Evolutionary conservation across 2,113 vertebrate genomes (phyloP).

Genomic region (Gyps fulvus): DNA sequence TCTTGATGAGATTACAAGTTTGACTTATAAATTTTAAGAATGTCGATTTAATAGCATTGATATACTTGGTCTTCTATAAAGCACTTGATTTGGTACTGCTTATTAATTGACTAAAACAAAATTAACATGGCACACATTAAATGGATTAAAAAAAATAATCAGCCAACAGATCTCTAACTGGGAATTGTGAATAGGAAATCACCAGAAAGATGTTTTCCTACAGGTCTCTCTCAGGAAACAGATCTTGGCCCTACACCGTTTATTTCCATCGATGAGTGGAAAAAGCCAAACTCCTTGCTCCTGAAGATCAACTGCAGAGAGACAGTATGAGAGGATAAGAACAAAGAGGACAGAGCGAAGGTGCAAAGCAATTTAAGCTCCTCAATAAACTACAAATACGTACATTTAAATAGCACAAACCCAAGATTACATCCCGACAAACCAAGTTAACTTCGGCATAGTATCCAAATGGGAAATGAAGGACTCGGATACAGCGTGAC

Average conservation of each 20-base stretch:
- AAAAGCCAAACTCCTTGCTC: not conserved
- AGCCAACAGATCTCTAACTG: not conserved
- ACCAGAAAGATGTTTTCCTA: not conserved
- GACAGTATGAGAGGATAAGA: not conserved
- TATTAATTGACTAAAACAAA: slow-evolving; percentile 16
- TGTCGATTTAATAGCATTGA: not conserved
- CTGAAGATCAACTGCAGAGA: not conserved
- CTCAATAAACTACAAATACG: not conserved
- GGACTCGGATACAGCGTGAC: accelerated
- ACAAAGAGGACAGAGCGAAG: not conserved
- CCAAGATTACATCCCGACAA: not conserved
- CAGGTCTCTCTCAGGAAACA: not conserved
- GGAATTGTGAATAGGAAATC: not conserved
- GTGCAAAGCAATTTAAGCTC: not conserved
- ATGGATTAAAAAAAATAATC: not conserved
- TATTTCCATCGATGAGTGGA: not conserved
- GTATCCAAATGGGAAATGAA: not conserved
- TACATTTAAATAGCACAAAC: not conserved
- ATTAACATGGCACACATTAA: slow-evolving; percentile 18
- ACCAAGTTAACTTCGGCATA: not conserved
- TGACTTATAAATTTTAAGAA: slow-evolving; percentile 14
- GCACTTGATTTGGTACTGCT: not conserved
- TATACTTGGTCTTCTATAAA: not conserved
- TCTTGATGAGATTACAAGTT: slow-evolving; percentile 24
- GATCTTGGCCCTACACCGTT: not conserved